These are phyloP conservation scores for Cataglyphis cursor DNA, from an alignment of 2,888 invertebrate species.

Conservation along the genomic window DNA sequence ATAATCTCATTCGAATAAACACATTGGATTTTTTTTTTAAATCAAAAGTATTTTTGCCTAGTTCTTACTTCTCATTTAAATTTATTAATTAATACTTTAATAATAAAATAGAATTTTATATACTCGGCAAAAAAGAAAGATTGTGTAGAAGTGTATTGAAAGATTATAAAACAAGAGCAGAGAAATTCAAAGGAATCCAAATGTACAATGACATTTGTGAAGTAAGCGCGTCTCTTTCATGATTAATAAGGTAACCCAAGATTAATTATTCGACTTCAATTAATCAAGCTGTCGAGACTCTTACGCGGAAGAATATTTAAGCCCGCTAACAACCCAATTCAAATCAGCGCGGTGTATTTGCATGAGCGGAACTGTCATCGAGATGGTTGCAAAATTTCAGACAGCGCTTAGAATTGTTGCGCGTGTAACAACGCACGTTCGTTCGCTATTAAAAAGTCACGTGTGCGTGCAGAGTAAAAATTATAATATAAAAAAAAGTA, in stretches of 20 bases:
- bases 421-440: not conserved
- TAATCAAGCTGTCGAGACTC: conserved; percentile 43
- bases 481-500: not conserved
- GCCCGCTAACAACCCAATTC: conserved; percentile 38
- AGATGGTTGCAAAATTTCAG: conserved; percentile 9
- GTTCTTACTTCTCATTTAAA: not conserved
- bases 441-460: not conserved
- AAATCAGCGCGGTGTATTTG: conserved; percentile 35
- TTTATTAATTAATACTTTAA: conserved; percentile 24
- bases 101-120: conserved; percentile 7
- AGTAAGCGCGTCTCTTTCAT: not conserved
- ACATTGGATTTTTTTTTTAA: not conserved
- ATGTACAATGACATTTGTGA: conserved; percentile 2
- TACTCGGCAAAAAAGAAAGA: not conserved
- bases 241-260: conserved; percentile 43
- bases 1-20: not conserved
- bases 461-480: not conserved
- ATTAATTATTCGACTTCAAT: conserved; percentile 48
- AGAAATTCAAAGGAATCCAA: not conserved
- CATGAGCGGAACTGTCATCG: conserved; percentile 37
- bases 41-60: not conserved
- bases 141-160: not conserved
- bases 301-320: conserved; percentile 45
- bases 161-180: not conserved
- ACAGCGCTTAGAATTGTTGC: not conserved